A percentile compares a stretch with the other conserved stretches of the same genome.
These are phyloP conservation scores for Tympanoctomys barrerae DNA, from an alignment of 2,797 vertebrate species.

Conservation along the genomic window DNA sequence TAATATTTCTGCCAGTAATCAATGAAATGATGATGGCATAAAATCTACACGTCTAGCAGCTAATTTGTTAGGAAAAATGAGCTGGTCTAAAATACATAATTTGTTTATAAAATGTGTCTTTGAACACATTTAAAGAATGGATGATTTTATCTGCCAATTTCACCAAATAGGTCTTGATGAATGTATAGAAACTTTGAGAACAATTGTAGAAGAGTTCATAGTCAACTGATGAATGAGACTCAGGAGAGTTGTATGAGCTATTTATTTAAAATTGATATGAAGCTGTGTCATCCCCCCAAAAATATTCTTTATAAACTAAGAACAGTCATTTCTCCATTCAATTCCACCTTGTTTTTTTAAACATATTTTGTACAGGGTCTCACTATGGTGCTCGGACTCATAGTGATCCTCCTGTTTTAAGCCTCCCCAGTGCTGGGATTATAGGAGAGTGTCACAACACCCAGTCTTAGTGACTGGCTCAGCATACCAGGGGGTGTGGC, in stretches of 20 bases:
- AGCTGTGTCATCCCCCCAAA: conserved; percentile 1
- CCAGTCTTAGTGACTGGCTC: too few relatives aligned
- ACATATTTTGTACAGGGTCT: too few relatives aligned
- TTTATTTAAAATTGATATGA: conserved; percentile 15
- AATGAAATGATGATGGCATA: conserved; percentile 67
- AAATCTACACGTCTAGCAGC: conserved; percentile 60
- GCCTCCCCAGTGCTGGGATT: too few relatives aligned
- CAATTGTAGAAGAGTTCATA: conserved; percentile 40
- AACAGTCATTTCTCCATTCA: conserved; percentile 8
- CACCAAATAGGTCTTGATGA: conserved; percentile 36
- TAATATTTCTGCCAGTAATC: conserved; percentile 74
- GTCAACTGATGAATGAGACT: conserved; percentile 39
- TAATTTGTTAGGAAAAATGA: conserved; percentile 69
- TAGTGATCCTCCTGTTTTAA: too few relatives aligned
- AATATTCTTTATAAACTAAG: not conserved
- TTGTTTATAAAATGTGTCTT: conserved; percentile 70
- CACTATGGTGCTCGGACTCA: too few relatives aligned
- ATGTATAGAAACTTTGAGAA: conserved; percentile 8
- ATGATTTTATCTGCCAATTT: conserved; percentile 38
- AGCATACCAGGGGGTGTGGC: too few relatives aligned
- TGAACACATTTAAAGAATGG: conserved; percentile 64
- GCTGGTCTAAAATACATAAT: conserved; percentile 57
- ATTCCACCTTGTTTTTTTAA: not conserved
- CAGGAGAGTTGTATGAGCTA: not conserved
- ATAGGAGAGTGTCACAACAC: too few relatives aligned